Conservation (phyloP, 2,888 invertebrate species). For the Metacarcinus magister region DNA sequence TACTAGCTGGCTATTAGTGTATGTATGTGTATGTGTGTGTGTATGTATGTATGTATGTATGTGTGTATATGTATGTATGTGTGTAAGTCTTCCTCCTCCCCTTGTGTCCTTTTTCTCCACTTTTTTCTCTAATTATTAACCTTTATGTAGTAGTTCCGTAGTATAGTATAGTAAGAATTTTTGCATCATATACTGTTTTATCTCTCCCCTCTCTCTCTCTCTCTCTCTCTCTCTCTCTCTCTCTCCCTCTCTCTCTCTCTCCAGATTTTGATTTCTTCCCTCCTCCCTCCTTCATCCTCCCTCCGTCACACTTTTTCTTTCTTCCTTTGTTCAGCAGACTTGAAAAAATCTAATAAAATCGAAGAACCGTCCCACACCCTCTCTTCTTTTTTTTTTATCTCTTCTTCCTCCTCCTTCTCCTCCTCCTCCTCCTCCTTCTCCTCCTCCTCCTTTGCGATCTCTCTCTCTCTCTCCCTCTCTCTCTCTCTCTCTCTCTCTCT, state of each 20-base stretch:
- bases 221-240: slow-evolving; percentile 14
- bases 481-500: background rate
- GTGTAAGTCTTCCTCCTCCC: background rate
- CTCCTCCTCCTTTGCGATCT: background rate
- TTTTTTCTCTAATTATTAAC: background rate
- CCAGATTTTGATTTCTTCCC: slow-evolving; percentile 7
- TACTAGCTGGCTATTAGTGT: background rate
- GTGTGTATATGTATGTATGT: background rate
- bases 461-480: background rate
- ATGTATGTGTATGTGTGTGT: background rate
- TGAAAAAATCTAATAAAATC: background rate
- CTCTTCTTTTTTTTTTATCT: background rate
- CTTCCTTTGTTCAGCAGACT: slow-evolving; percentile 15
- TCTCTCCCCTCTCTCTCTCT: background rate
- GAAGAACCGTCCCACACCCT: background rate
- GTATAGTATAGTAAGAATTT: too few species aligned
- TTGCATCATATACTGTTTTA: too few species aligned
- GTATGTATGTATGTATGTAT: background rate
- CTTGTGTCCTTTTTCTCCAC: background rate
- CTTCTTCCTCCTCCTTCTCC: too few species aligned
- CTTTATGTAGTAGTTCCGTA: too few species aligned
- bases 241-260: background rate
- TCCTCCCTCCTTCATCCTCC: background rate
- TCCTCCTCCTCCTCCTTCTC: background rate
- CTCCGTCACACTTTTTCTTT: background rate